Conservation (phyloP, 1,140 invertebrate genomes). For the Paramacrobiotus metropolitanus region DNA sequence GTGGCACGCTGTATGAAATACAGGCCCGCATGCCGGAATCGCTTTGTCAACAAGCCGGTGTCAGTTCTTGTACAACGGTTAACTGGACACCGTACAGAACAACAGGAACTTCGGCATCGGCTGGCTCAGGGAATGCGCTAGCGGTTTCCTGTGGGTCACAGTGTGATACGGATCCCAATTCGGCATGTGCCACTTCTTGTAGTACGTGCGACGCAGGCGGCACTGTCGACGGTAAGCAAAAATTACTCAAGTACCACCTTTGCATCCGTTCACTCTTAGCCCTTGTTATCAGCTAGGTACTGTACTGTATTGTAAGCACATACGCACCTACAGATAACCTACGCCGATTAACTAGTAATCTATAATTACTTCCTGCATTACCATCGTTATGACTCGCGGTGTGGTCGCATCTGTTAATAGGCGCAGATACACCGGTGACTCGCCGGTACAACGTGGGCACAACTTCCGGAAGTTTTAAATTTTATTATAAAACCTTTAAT, state of each 20-base stretch:
- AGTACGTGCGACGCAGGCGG: slow-evolving; percentile 8
- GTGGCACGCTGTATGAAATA: slow-evolving; percentile 8
- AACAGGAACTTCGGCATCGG: background rate
- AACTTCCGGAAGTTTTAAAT: slow-evolving; percentile 6
- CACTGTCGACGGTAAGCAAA: too few relatives aligned
- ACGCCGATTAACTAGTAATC: too few relatives aligned
- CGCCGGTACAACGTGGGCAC: slow-evolving; percentile 11
- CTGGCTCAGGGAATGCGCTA: background rate
- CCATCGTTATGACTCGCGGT: too few relatives aligned
- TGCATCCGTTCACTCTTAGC: too few relatives aligned
- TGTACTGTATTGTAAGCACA: too few relatives aligned
- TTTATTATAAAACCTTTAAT: slow-evolving; percentile 8
- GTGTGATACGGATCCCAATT: slow-evolving; percentile 10
- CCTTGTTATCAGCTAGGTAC: too few relatives aligned
- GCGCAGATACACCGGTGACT: slow-evolving; percentile 10
- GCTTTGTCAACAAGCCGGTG: slow-evolving; percentile 3
- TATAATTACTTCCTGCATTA: too few relatives aligned
- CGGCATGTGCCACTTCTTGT: slow-evolving; percentile 9
- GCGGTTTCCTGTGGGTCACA: slow-evolving; percentile 10
- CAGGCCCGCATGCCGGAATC: slow-evolving; percentile 9
- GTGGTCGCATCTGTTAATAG: slow-evolving; percentile 8
- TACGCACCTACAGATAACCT: too few relatives aligned
- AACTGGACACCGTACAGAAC: slow-evolving; percentile 9
- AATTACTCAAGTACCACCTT: too few relatives aligned
- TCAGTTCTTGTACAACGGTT: slow-evolving; percentile 5